phyloP scores from a whole-genome alignment of 2,113 vertebrate species.

The Chloropsis hardwickii region DNA sequence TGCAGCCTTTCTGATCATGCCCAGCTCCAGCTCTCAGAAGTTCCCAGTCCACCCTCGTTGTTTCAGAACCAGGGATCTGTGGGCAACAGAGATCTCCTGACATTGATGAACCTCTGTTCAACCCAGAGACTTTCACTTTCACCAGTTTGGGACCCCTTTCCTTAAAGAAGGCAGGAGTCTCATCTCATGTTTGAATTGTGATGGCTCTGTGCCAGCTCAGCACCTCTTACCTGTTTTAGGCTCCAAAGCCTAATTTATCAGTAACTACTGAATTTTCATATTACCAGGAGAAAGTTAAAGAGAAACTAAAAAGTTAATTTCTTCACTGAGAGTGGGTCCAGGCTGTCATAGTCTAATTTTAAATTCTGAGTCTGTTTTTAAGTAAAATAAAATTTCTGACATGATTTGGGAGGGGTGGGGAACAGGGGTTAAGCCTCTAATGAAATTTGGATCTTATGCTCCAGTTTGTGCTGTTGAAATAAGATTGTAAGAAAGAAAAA shows the following conservation, averaged over 20 bases:
- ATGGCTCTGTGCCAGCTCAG: neutral
- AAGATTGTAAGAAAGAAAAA: neutral
- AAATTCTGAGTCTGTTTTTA: neutral
- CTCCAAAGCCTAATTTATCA: neutral
- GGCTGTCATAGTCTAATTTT: neutral
- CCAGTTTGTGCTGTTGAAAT: neutral
- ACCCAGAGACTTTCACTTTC: neutral
- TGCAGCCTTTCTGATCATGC: neutral
- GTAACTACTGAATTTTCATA: neutral
- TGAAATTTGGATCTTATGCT: neutral
- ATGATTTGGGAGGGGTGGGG: neutral
- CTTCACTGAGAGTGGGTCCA: neutral
- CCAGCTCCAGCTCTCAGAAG: neutral
- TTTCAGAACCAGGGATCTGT: neutral
- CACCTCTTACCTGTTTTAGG: accelerated
- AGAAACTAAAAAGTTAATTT: neutral
- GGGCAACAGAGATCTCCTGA: neutral
- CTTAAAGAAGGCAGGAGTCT: neutral
- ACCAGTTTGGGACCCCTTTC: neutral
- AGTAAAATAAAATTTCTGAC: neutral
- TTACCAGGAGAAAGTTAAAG: neutral
- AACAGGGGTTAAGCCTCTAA: neutral
- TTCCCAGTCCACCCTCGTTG: accelerated
- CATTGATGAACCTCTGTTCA: neutral
- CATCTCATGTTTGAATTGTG: neutral